A percentile compares a stretch with the other conserved stretches of the same genome.
phyloP scores from a whole-genome alignment of 2,888 invertebrate genomes.

The Polylopha cassiicola region DNA sequence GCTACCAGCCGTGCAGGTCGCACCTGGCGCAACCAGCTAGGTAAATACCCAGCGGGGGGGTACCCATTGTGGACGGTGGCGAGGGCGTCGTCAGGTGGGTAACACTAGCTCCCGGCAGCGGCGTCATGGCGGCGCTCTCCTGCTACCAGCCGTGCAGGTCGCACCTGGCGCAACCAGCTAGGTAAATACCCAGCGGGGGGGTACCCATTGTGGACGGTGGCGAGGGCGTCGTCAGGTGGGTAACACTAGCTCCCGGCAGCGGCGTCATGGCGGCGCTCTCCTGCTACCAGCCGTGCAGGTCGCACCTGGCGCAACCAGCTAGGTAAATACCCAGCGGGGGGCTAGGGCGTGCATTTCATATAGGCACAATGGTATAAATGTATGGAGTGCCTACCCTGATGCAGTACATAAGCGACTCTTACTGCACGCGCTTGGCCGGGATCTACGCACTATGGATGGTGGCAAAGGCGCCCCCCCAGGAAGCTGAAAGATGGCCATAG shows the following conservation, averaged over 20 bases:
- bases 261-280: slow-evolving; percentile 69
- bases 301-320: slow-evolving; percentile 70
- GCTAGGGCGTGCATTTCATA: no score
- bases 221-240: slow-evolving; percentile 39
- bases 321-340: slow-evolving; percentile 48
- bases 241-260: slow-evolving; percentile 35
- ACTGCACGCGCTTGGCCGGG: no score
- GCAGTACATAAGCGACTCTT: no score
- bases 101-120: slow-evolving; percentile 37
- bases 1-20: slow-evolving; percentile 70
- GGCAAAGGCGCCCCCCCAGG: no score
- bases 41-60: slow-evolving; percentile 38
- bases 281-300: slow-evolving; percentile 70
- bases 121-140: slow-evolving; percentile 68
- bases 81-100: slow-evolving; percentile 39
- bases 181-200: slow-evolving; percentile 44
- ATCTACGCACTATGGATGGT: no score
- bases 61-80: no score
- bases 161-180: slow-evolving; percentile 70
- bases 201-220: no score
- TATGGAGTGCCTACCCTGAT: no score
- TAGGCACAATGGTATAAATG: no score
- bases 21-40: slow-evolving; percentile 72
- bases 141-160: slow-evolving; percentile 72
- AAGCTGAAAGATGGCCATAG: no score